These are phyloP conservation scores for Papilio elwesi DNA, from an alignment of 2,888 invertebrate species.

Conservation along the genomic window DNA sequence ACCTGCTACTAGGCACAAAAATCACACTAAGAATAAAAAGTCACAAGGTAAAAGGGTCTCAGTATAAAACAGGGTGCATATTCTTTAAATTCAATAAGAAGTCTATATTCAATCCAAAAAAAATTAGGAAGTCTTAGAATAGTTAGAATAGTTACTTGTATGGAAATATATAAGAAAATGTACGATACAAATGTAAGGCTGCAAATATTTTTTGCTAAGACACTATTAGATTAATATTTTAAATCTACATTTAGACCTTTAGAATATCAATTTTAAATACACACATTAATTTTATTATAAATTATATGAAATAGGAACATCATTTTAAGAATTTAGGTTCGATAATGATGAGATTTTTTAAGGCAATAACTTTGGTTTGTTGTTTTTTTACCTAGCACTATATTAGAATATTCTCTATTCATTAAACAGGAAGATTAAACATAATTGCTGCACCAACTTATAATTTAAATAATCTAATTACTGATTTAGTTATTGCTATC, in stretches of 20 bases:
- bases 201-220: constrained; percentile 33
- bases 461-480: no score
- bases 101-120: no score
- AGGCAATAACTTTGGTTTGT: no score
- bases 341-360: neutral
- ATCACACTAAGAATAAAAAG: constrained; percentile 5
- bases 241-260: constrained; percentile 13
- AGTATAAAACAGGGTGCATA: no score
- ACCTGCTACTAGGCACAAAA: neutral
- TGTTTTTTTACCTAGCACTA: no score
- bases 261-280: neutral
- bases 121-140: neutral
- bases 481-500: no score
- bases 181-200: constrained; percentile 20
- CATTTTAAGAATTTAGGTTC: constrained; percentile 4
- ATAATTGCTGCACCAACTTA: no score
- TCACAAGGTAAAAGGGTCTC: neutral
- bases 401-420: no score
- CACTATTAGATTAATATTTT: constrained; percentile 20
- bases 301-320: constrained; percentile 13
- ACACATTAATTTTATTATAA: neutral
- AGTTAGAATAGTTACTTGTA: neutral
- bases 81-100: no score
- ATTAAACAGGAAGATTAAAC: no score
- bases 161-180: constrained; percentile 17